Percentiles rank a stretch among this genome's conserved stretches.
These are phyloP conservation scores for Reticulitermes lucifugus DNA, from an alignment of 2,888 invertebrate species.

Conservation along the genomic window DNA sequence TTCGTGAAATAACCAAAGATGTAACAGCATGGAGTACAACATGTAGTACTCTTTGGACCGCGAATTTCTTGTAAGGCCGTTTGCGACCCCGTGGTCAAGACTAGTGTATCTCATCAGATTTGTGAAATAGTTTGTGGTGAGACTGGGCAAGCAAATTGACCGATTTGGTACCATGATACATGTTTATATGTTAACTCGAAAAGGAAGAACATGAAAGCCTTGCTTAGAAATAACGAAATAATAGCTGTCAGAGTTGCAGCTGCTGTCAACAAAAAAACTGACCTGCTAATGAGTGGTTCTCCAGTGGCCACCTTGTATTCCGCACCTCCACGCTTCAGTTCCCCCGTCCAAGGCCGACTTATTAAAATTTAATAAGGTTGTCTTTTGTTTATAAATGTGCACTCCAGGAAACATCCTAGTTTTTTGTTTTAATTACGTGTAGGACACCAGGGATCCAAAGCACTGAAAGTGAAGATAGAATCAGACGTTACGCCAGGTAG, in stretches of 20 bases:
- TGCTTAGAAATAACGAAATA: not conserved
- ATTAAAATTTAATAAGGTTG: not conserved
- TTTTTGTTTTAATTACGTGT: conserved; percentile 9
- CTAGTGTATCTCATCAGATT: too few species aligned
- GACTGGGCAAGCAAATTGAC: not conserved
- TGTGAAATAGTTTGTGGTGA: not conserved
- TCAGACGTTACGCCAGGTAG: not conserved
- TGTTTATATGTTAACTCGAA: not conserved
- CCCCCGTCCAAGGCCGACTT: not conserved
- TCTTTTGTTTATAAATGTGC: not conserved
- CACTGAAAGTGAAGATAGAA: not conserved
- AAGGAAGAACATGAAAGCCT: not conserved
- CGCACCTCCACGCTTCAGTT: not conserved
- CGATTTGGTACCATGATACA: not conserved
- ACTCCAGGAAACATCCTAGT: not conserved
- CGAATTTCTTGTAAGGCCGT: too few species aligned
- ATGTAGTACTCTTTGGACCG: too few species aligned
- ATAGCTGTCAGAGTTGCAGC: not conserved
- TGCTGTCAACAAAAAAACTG: conserved; percentile 7
- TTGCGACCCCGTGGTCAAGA: too few species aligned
- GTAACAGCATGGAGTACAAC: too few species aligned
- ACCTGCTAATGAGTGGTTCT: conserved; percentile 8
- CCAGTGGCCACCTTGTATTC: not conserved
- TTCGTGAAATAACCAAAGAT: too few species aligned
- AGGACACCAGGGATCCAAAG: not conserved